A percentile compares a stretch with the other conserved stretches of the same genome.
phyloP scores from a whole-genome alignment of 2,113 vertebrate species.

The Nanorana parkeri region DNA sequence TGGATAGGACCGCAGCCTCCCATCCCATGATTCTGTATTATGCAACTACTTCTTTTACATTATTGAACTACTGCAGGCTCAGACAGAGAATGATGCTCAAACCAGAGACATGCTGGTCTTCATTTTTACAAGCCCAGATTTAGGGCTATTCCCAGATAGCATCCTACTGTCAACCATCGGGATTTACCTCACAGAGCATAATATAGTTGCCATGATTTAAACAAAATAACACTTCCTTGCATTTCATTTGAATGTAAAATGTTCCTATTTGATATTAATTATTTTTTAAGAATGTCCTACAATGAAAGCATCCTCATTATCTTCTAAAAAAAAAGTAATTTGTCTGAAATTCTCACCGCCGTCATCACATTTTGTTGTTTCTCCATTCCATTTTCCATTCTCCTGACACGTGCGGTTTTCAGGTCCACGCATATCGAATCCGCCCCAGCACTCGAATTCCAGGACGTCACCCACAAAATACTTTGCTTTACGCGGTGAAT shows the following conservation, averaged over 20 bases:
- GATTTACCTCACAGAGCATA: too few species aligned
- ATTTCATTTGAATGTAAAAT: neutral
- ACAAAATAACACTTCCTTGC: neutral
- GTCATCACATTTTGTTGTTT: conserved; percentile 45
- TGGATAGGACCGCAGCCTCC: too few species aligned
- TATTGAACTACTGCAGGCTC: too few species aligned
- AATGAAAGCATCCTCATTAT: neutral
- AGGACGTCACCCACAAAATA: conserved; percentile 41
- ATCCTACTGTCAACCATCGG: too few species aligned
- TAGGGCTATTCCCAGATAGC: too few species aligned
- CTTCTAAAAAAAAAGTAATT: too few species aligned
- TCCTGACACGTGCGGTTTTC: conserved; percentile 52
- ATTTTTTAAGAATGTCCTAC: neutral
- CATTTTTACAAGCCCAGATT: too few species aligned
- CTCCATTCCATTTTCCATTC: conserved; percentile 58
- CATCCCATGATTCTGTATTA: too few species aligned
- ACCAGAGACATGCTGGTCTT: too few species aligned
- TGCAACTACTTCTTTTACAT: too few species aligned
- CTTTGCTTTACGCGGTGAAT: neutral
- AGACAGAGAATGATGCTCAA: too few species aligned
- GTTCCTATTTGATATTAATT: neutral
- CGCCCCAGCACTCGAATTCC: conserved; percentile 49
- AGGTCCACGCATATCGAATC: conserved; percentile 32
- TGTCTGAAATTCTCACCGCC: conserved; percentile 17
- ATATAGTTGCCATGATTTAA: too few species aligned